Percentiles rank a stretch among this genome's conserved stretches.
Evolutionary conservation across 2,888 invertebrate genomes (phyloP).

Genomic region (Acanthosepion lycidas): DNA sequence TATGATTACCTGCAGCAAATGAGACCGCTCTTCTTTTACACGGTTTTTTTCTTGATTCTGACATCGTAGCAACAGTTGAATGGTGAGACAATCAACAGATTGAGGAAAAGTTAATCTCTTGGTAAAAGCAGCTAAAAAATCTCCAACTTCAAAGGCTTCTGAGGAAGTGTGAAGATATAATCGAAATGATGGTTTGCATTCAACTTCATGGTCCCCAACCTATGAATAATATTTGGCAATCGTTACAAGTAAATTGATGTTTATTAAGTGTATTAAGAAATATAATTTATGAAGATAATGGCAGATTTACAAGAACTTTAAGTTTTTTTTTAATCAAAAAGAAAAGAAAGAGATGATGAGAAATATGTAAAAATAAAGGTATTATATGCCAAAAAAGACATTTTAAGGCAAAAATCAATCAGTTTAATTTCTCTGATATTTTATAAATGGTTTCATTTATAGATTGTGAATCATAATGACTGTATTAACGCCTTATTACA

Average conservation of each 20-base stretch:
- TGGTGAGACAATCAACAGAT: slow-evolving; percentile 68
- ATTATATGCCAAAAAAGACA: no score
- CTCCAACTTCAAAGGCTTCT: slow-evolving; percentile 70
- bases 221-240: slow-evolving; percentile 51
- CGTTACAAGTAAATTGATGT: not conserved
- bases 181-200: slow-evolving; percentile 74
- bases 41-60: slow-evolving; percentile 72
- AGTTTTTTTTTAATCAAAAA: no score
- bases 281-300: no score
- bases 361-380: no score
- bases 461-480: no score
- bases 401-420: no score
- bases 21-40: slow-evolving; percentile 72
- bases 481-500: no score
- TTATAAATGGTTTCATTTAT: no score
- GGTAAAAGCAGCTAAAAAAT: slow-evolving; percentile 70
- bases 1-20: slow-evolving; percentile 68
- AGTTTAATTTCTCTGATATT: no score
- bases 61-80: slow-evolving; percentile 72
- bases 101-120: slow-evolving; percentile 71
- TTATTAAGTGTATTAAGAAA: no score
- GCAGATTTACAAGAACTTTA: no score
- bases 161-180: slow-evolving; percentile 73
- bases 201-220: slow-evolving; percentile 75
- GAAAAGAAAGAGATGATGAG: no score